Base-by-base conservation (phyloP, 1,140 invertebrate genomes). In the Zophobas atratus region DNA sequence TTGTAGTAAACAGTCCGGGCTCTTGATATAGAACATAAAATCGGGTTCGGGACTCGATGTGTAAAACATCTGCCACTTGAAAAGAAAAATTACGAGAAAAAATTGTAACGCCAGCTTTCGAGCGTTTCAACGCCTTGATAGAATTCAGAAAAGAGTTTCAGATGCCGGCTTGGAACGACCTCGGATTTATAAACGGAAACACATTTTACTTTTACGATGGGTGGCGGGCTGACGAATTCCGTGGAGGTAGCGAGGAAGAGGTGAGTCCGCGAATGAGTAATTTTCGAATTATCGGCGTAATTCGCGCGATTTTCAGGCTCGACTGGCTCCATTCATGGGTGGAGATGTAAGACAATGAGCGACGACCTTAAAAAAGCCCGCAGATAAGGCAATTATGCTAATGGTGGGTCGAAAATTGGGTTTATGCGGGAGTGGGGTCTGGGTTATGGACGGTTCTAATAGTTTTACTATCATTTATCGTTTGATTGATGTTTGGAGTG, bases 1-100 rank as follows among this genome's bases (percentile, higher is more conserved):
- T 33, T 73, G 55, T 73, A 73, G 71, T 73, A 73, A 73, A 73
- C 71, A 73, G 41, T 73, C 55, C 43, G 8, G 39, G 8, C 71
- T 55, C 71, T 53, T 73, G 71, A 73, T 73, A 73, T 46, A 73
- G 71, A 73, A 73, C 71, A 73, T 57, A 38, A 53, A 73, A 49
- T n/a, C 35, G 60, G 43, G 60, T 43, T 43, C 71, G 5, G 33
- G 49, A 48, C 71, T 33, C 8, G 71, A 73, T 73, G 71, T 73
- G 73, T 75, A 57, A 75, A 75, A 75, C 73, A 75, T 75, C 73
- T 75, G 73, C 53, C 73, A 36, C 55, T 75, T 60, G 36, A 75
- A 60, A 74, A 67, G 36, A 63, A 63, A 63, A 63, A 63, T 63
- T 6, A 63, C 38, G 38, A 67, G n/a, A 67, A 67, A 67, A 67